phyloP scores from a whole-genome alignment of 2,888 invertebrate species.

The Lottia gigantea region DNA sequence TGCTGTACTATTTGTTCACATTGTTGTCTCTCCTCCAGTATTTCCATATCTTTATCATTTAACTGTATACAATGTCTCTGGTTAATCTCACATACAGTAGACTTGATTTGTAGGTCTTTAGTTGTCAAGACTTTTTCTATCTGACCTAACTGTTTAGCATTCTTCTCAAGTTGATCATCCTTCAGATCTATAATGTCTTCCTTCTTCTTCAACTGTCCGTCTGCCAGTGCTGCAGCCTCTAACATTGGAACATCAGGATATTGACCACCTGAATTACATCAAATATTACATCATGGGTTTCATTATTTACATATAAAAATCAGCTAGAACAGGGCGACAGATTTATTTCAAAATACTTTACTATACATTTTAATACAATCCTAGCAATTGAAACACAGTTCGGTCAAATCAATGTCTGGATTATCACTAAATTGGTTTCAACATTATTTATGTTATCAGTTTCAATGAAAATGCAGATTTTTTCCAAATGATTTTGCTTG shows the following conservation, averaged over 20 bases:
- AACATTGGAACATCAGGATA: neutral
- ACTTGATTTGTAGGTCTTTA: neutral
- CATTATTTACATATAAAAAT: no score
- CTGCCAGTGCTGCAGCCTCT: neutral
- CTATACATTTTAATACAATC: no score
- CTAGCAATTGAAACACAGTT: no score
- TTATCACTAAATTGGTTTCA: no score
- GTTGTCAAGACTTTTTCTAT: neutral
- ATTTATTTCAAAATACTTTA: no score
- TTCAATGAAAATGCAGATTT: no score
- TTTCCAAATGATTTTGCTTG: no score
- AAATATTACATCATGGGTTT: no score
- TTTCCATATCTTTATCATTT: neutral
- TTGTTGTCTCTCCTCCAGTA: neutral
- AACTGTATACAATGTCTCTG: neutral
- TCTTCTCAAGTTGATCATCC: neutral
- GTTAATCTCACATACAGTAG: slow-evolving; percentile 1
- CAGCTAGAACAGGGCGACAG: no score
- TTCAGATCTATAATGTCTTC: neutral
- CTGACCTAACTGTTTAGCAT: neutral
- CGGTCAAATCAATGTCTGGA: no score
- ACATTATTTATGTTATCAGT: no score
- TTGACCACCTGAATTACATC: neutral
- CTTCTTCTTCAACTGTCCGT: neutral
- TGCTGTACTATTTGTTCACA: neutral